Percentiles rank a stretch among this genome's conserved stretches.
Evolutionary conservation across 2,113 vertebrate species (phyloP).

Genomic region (Myotis yumanensis): DNA sequence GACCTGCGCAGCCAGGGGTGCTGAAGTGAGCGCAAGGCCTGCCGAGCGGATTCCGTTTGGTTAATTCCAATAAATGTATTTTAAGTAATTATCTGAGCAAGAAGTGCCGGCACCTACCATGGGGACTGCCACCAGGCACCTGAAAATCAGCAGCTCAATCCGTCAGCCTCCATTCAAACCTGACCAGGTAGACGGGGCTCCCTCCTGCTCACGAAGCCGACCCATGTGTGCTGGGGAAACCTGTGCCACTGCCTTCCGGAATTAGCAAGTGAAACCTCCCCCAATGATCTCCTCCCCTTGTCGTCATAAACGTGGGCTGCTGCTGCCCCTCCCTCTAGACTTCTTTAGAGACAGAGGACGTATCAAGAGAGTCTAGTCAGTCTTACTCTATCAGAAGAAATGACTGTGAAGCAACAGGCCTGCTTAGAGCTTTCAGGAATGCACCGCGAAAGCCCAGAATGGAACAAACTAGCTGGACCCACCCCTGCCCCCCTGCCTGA

Average conservation of each 20-base stretch:
- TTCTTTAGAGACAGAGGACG: background rate
- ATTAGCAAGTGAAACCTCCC: background rate
- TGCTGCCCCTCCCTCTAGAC: background rate
- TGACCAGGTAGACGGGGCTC: background rate
- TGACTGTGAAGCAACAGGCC: background rate
- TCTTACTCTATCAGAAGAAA: background rate
- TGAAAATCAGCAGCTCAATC: background rate
- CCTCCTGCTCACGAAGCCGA: background rate
- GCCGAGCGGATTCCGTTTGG: background rate
- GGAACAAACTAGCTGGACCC: background rate
- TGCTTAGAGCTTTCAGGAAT: background rate
- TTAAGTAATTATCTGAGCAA: conserved; percentile 56
- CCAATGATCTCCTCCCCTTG: background rate
- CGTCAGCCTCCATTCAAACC: background rate
- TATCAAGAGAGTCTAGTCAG: background rate
- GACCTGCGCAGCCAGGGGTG: background rate
- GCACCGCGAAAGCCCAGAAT: background rate
- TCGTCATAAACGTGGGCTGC: background rate
- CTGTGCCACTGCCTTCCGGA: background rate
- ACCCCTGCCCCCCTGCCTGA: rapidly evolving
- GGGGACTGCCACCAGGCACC: background rate
- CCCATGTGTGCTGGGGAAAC: background rate
- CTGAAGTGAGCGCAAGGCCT: background rate
- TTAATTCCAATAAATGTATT: conserved; percentile 48
- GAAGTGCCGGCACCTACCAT: background rate